phyloP scores from a whole-genome alignment of 2,113 vertebrate species.

The Seriola dumerili region DNA sequence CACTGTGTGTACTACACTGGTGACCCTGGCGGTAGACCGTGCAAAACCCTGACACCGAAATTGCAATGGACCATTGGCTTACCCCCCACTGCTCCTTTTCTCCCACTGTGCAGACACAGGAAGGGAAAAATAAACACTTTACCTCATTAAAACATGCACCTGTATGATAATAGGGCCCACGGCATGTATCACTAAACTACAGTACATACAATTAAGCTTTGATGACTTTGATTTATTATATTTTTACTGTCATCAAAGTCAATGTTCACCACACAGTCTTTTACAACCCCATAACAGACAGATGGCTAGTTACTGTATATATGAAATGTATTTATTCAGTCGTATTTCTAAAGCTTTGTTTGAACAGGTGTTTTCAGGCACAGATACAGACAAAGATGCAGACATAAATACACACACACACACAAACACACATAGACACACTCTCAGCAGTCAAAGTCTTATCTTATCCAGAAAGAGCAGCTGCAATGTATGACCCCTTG shows the following conservation, averaged over 20 bases:
- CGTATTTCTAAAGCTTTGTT: slow-evolving; percentile 82
- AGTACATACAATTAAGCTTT: slow-evolving; percentile 26
- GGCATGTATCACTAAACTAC: slow-evolving; percentile 24
- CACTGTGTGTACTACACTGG: neutral
- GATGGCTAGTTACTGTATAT: slow-evolving; percentile 81
- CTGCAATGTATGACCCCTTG: slow-evolving; percentile 79
- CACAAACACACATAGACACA: slow-evolving; percentile 55
- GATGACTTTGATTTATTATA: slow-evolving; percentile 67
- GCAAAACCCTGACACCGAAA: slow-evolving; percentile 7
- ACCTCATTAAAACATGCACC: slow-evolving; percentile 14
- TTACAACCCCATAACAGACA: slow-evolving; percentile 69
- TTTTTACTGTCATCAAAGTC: slow-evolving; percentile 69
- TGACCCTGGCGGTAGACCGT: neutral
- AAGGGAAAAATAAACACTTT: neutral
- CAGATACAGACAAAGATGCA: slow-evolving; percentile 71
- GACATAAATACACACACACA: slow-evolving; percentile 51
- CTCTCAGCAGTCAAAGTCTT: slow-evolving; percentile 75
- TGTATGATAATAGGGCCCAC: neutral
- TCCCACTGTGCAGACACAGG: neutral
- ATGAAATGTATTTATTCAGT: slow-evolving; percentile 84
- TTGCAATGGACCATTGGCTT: neutral
- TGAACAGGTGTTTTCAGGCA: slow-evolving; percentile 84
- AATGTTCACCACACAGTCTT: slow-evolving; percentile 56
- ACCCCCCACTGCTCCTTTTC: neutral
- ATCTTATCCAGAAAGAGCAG: slow-evolving; percentile 87